Percentiles rank a stretch among this genome's conserved stretches.
These are phyloP conservation scores for Diplosoma virens DNA, from an alignment of 23 tunicate species.

Conservation along the genomic window DNA sequence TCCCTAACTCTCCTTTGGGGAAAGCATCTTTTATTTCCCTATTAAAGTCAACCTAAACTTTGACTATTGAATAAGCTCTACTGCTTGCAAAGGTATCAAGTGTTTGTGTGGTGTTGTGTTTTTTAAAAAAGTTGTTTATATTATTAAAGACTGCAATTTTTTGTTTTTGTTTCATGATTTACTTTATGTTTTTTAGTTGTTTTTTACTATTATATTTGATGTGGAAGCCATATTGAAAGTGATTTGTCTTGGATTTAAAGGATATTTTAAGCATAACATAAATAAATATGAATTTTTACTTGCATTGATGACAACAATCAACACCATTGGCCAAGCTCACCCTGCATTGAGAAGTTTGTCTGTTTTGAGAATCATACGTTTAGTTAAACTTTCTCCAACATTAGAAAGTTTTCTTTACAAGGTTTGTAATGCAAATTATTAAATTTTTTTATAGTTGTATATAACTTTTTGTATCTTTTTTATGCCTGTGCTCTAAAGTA, in stretches of 20 bases:
- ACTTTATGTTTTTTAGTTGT: slow-evolving; percentile 43
- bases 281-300: slow-evolving; percentile 85
- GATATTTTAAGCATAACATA: slow-evolving; percentile 65
- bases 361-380: slow-evolving; percentile 68
- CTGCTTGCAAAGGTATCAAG: too few species aligned
- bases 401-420: slow-evolving; percentile 80
- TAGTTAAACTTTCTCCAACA: slow-evolving; percentile 78
- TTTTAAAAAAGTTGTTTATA: too few species aligned
- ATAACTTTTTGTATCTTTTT: background rate
- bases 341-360: slow-evolving; percentile 66
- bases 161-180: background rate
- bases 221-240: slow-evolving; percentile 83
- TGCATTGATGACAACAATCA: slow-evolving; percentile 74
- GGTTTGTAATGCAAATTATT: slow-evolving; percentile 14
- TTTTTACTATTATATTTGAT: slow-evolving; percentile 81
- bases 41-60: too few species aligned
- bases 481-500: too few species aligned
- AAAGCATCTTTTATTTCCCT: too few species aligned
- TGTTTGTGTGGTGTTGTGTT: too few species aligned
- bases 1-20: too few species aligned
- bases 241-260: slow-evolving; percentile 50
- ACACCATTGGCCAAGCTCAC: slow-evolving; percentile 37
- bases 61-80: too few species aligned
- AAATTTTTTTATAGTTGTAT: background rate
- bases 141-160: too few species aligned